Evolutionary conservation across 2,888 invertebrate genomes (phyloP).

Genomic region (Oasisia sp.): DNA sequence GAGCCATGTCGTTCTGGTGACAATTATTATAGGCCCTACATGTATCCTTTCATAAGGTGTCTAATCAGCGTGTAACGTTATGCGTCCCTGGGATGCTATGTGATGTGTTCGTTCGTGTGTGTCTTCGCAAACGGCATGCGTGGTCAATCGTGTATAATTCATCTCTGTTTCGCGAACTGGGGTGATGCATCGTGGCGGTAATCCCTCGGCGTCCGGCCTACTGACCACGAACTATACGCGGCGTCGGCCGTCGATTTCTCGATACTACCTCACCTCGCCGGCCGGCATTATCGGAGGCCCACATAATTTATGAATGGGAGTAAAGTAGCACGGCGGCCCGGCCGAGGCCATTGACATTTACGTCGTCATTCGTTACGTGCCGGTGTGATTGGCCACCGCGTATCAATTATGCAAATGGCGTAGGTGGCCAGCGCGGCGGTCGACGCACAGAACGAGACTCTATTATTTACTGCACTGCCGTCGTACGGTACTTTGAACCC

Average conservation of each 20-base stretch:
- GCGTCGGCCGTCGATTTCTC: not conserved
- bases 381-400: not conserved
- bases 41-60: no score
- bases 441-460: not conserved
- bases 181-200: not conserved
- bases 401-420: constrained; percentile 6
- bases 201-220: not conserved
- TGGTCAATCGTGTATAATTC: no score
- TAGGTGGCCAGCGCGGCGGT: not conserved
- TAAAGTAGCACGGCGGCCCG: not conserved
- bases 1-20: no score
- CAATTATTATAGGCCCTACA: no score
- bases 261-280: not conserved
- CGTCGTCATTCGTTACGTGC: not conserved
- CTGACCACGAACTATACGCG: not conserved
- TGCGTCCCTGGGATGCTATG: no score
- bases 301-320: not conserved
- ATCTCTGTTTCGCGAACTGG: not conserved
- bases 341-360: not conserved
- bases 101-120: no score
- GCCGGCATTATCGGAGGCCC: no score
- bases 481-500: not conserved
- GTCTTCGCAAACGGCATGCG: no score
- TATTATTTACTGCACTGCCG: not conserved
- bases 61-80: no score